Evolutionary conservation across 2,113 vertebrate species (phyloP), one percentile per base, ranked within the genome.

Genomic region (Malaclemys terrapin): DNA sequence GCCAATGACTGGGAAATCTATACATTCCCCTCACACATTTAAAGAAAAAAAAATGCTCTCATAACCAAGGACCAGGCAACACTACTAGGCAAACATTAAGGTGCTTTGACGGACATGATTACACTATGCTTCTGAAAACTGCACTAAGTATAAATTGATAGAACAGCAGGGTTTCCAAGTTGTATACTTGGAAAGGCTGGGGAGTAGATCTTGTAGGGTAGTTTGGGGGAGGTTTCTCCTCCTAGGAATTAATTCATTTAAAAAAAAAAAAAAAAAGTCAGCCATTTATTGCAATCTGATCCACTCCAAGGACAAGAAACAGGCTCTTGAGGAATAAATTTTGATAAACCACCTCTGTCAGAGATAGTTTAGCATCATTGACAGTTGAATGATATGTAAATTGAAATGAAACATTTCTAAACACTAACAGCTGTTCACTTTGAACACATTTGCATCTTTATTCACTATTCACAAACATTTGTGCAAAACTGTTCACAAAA

Each of bases 401-500:
- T 53, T 53, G 52, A 53, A 53, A 53, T 53, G 5, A 53, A 53
- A 53, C 16, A 19, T 53, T 53, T 53, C 52, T 53, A 53, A 53
- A 53, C 17, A 53, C 17, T 19, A 53, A 78, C 22, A 86, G 89
- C 72, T 56, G n/a, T 82, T 84, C 8, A 62, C 1, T 10, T 11
- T 35, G 35, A 89, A 78, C 59, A 80, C 53, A 54, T 84, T 0
- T 0, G 14, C 20, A 69, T 47, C 83, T 87, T 69, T 69, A 69
- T 35, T n/a, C 62, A 69, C 62, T 69, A 0, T 20, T 88, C 45
- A 89, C 80, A 85, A 1, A 0, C 24, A 14, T 24, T 49, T 54
- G 20, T 1, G 31, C 31, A 19, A 25, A 72, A 47, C 69, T 57
- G 56, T 42, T 85, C 3, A 16, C 62, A 13, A 10, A 78, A 83